These are phyloP conservation scores for Tetrax tetrax DNA, from an alignment of 2,113 vertebrate species.

Conservation along the genomic window DNA sequence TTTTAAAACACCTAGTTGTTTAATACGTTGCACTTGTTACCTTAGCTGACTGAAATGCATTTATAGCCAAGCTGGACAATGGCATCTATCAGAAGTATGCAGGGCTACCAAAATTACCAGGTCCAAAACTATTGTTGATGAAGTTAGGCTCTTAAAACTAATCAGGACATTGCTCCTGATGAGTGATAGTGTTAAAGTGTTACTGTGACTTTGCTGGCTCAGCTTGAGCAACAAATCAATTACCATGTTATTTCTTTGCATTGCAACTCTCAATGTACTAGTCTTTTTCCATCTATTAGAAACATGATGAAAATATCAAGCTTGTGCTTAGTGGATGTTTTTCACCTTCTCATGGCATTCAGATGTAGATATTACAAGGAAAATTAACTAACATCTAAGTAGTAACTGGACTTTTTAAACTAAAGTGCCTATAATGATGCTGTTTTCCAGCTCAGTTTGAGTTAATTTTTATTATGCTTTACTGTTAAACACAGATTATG, in stretches of 20 bases:
- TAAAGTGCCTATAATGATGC: background rate
- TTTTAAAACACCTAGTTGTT: background rate
- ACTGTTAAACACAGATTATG: background rate
- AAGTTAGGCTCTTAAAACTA: background rate
- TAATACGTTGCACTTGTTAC: background rate
- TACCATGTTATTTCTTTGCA: background rate
- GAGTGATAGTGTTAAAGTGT: background rate
- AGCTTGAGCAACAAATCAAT: background rate
- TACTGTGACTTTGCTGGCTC: background rate
- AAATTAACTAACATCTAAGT: background rate
- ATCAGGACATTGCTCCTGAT: background rate
- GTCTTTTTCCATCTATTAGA: background rate
- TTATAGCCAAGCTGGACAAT: background rate
- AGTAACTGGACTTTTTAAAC: background rate
- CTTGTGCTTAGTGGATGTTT: background rate
- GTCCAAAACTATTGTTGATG: background rate
- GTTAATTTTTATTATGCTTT: background rate
- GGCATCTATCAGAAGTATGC: background rate
- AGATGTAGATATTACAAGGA: background rate
- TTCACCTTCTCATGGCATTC: background rate
- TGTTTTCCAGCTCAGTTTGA: background rate
- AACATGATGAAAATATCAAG: background rate
- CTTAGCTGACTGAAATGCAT: background rate
- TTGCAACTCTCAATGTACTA: background rate
- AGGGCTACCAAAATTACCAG: background rate